A percentile compares a stretch with the other conserved stretches of the same genome.
These are phyloP conservation scores for Olivierus martensii DNA, from an alignment of 1,140 invertebrate species.

Conservation along the genomic window DNA sequence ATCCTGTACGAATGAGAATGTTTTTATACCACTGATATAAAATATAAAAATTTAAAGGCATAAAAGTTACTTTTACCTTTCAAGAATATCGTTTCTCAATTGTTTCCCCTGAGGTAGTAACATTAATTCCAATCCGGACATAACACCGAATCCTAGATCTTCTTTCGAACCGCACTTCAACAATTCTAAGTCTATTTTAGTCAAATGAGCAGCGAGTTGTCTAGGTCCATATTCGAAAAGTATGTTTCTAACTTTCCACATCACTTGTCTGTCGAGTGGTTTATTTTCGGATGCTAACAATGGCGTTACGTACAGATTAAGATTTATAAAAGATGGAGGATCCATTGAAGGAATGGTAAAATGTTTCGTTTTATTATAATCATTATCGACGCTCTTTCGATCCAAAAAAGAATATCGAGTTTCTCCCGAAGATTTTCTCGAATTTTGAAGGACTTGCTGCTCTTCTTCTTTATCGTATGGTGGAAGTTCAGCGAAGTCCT, in stretches of 20 bases:
- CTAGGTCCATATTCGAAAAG: constrained; percentile 55
- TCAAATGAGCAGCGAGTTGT: constrained; percentile 69
- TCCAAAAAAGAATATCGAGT: constrained; percentile 10
- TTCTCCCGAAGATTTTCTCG: not conserved
- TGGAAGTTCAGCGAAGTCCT: not conserved
- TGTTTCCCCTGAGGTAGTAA: constrained; percentile 69
- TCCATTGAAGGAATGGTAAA: constrained; percentile 22
- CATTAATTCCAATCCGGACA: constrained; percentile 66
- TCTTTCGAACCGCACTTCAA: constrained; percentile 39
- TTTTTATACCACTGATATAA: too few species aligned
- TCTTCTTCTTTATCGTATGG: not conserved
- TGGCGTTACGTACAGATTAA: constrained; percentile 44
- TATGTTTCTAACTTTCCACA: constrained; percentile 61
- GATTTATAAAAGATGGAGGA: constrained; percentile 49
- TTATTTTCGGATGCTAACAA: constrained; percentile 61
- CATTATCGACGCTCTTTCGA: constrained; percentile 5
- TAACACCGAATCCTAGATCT: constrained; percentile 45
- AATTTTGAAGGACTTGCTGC: not conserved
- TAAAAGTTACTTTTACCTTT: constrained; percentile 48
- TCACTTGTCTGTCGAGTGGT: constrained; percentile 63
- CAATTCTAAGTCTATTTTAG: constrained; percentile 59
- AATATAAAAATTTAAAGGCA: too few species aligned
- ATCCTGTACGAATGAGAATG: not conserved
- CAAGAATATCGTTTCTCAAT: constrained; percentile 66
- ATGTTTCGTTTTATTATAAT: not conserved